Evolutionary conservation across 30 jellyfish, hydroid and myxozoan genomes (phyloP).

Genomic region (Catostylus mosaicus): DNA sequence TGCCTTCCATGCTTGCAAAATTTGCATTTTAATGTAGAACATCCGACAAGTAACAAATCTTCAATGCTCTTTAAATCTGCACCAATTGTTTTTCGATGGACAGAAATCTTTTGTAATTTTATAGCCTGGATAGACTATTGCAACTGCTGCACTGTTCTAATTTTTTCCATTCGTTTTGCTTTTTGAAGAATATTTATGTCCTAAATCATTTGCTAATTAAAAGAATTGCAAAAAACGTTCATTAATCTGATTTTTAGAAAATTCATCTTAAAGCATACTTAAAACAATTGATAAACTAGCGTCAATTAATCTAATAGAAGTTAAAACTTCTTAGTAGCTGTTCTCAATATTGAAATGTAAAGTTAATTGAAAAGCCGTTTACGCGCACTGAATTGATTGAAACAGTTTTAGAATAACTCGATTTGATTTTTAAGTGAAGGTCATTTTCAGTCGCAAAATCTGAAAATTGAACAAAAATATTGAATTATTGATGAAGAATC

Average conservation of each 20-base stretch:
- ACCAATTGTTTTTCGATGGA: no score
- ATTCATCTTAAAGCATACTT: neutral
- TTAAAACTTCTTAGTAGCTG: slow-evolving; percentile 9
- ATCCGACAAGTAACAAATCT: no score
- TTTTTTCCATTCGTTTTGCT: no score
- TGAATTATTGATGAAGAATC: slow-evolving; percentile 25
- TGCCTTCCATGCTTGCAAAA: no score
- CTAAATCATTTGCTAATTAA: neutral
- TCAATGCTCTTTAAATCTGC: no score
- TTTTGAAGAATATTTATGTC: no score
- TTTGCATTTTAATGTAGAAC: no score
- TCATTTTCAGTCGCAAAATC: slow-evolving; percentile 50
- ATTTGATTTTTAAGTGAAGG: slow-evolving; percentile 50
- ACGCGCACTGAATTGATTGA: slow-evolving; percentile 15
- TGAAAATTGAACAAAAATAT: slow-evolving; percentile 20
- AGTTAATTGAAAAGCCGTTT: slow-evolving; percentile 20
- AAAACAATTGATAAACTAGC: slow-evolving; percentile 10
- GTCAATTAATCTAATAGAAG: neutral
- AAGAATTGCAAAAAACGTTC: neutral
- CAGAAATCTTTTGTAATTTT: no score
- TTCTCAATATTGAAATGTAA: slow-evolving; percentile 1
- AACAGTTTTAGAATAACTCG: slow-evolving; percentile 24
- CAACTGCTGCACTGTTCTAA: no score
- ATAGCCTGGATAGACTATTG: no score
- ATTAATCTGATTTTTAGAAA: neutral